A percentile compares a stretch with the other conserved stretches of the same genome.
These are phyloP conservation scores for Lasioglossum albipes DNA, from an alignment of 1,140 invertebrate species.

Conservation along the genomic window DNA sequence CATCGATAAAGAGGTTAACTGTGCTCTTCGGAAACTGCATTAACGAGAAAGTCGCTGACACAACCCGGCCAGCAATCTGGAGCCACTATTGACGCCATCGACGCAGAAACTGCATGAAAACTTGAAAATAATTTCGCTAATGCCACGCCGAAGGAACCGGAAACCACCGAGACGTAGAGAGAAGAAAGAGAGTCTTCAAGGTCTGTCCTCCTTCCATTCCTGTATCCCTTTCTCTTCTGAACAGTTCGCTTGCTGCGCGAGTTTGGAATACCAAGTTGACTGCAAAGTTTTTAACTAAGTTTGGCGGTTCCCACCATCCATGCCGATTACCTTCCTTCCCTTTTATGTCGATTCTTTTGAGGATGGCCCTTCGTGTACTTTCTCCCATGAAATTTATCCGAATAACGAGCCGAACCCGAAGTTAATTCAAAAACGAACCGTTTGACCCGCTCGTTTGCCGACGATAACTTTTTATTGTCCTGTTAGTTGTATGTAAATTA, in stretches of 20 bases:
- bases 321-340: constrained; percentile 53
- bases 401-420: constrained; percentile 27
- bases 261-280: constrained; percentile 70
- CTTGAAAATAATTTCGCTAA: constrained; percentile 69
- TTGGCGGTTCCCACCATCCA: constrained; percentile 58
- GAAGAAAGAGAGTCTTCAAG: constrained; percentile 28
- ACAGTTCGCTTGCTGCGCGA: constrained; percentile 42
- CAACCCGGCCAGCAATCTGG: constrained; percentile 35
- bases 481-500: constrained; percentile 4
- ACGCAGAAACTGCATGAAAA: constrained; percentile 67
- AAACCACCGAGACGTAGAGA: constrained; percentile 24
- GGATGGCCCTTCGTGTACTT: constrained; percentile 34
- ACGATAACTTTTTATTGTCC: constrained; percentile 31
- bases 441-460: constrained; percentile 45
- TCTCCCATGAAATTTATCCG: constrained; percentile 53
- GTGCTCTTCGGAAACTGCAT: constrained; percentile 2
- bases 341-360: constrained; percentile 64
- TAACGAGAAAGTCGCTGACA: constrained; percentile 45
- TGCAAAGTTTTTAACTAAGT: constrained; percentile 74
- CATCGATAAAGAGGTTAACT: constrained; percentile 28
- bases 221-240: constrained; percentile 15
- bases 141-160: constrained; percentile 41
- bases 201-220: constrained; percentile 16
- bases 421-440: constrained; percentile 55
- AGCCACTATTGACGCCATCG: constrained; percentile 56